Conservation (phyloP, 2,888 invertebrate species). For the Linyphia triangularis region DNA sequence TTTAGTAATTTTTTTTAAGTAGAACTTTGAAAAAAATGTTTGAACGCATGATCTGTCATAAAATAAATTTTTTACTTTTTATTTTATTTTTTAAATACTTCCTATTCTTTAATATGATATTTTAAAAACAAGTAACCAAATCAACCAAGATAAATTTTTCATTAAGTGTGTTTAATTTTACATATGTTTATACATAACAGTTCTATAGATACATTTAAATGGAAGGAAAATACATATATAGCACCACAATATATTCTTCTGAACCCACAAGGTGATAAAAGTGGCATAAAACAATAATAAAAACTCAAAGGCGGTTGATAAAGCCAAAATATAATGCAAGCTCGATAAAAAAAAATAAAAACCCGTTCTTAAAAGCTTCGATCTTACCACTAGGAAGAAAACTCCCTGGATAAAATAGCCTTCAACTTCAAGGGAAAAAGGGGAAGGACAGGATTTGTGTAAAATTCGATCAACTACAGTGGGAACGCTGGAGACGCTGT, state of each 20-base stretch:
- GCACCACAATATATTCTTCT: background rate
- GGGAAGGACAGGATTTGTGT: slow-evolving; percentile 18
- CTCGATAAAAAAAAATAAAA: slow-evolving; percentile 41
- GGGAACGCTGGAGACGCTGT: slow-evolving; percentile 21
- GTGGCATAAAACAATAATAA: slow-evolving; percentile 3
- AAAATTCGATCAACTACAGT: slow-evolving; percentile 67
- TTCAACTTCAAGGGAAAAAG: slow-evolving; percentile 16
- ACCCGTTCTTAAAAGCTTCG: slow-evolving; percentile 50
- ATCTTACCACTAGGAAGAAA: slow-evolving; percentile 15
- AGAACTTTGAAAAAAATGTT: too few relatives aligned
- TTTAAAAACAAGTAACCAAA: too few relatives aligned
- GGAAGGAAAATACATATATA: too few relatives aligned
- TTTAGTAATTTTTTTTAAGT: too few relatives aligned
- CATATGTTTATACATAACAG: too few relatives aligned
- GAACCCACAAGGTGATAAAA: background rate
- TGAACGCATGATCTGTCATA: too few relatives aligned
- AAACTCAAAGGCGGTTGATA: background rate
- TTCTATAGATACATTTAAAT: too few relatives aligned
- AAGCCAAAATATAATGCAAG: background rate
- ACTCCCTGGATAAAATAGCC: slow-evolving; percentile 32
- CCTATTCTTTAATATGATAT: too few relatives aligned
- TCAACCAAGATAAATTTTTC: too few relatives aligned
- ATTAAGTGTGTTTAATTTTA: too few relatives aligned
- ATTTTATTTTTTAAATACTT: too few relatives aligned
- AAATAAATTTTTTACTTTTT: too few relatives aligned